These are phyloP conservation scores for Pao palembangensis DNA, from an alignment of 2,113 vertebrate species.

Conservation along the genomic window DNA sequence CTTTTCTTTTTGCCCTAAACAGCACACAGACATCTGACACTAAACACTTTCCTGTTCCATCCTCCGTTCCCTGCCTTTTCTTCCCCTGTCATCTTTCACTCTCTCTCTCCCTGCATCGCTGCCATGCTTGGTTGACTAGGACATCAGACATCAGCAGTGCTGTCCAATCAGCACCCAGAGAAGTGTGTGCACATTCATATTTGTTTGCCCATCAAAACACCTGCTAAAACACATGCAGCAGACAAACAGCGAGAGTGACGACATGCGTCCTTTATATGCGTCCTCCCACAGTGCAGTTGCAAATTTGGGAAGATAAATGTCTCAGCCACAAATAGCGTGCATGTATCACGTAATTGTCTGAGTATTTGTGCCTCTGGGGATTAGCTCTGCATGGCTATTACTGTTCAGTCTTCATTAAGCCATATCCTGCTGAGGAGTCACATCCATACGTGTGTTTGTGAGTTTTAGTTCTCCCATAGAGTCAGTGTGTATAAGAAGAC, in stretches of 20 bases:
- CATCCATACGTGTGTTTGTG: slow-evolving; percentile 10
- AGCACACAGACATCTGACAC: neutral
- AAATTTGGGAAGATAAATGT: slow-evolving; percentile 20
- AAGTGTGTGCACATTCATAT: slow-evolving; percentile 16
- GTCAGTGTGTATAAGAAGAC: slow-evolving; percentile 11
- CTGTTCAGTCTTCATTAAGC: slow-evolving; percentile 43
- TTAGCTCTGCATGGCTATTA: slow-evolving; percentile 26
- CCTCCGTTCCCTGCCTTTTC: neutral
- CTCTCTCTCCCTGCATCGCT: neutral
- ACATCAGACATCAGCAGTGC: slow-evolving; percentile 25
- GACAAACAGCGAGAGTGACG: neutral
- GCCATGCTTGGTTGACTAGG: slow-evolving; percentile 35
- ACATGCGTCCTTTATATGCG: neutral
- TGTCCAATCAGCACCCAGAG: slow-evolving; percentile 26
- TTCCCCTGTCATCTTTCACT: neutral
- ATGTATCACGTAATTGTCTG: slow-evolving; percentile 29
- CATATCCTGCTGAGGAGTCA: slow-evolving; percentile 36
- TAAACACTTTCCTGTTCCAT: neutral
- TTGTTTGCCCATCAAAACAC: slow-evolving; percentile 10
- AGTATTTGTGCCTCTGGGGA: slow-evolving; percentile 16
- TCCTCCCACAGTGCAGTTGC: slow-evolving; percentile 28
- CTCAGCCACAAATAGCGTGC: slow-evolving; percentile 14
- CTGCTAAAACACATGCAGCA: neutral
- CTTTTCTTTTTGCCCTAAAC: neutral
- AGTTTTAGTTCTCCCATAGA: slow-evolving; percentile 4